Evolutionary conservation across 92 coral and sea anemone species (phyloP), one percentile per base, ranked within the genome.

Genomic region (Epizoanthus stellaris): DNA sequence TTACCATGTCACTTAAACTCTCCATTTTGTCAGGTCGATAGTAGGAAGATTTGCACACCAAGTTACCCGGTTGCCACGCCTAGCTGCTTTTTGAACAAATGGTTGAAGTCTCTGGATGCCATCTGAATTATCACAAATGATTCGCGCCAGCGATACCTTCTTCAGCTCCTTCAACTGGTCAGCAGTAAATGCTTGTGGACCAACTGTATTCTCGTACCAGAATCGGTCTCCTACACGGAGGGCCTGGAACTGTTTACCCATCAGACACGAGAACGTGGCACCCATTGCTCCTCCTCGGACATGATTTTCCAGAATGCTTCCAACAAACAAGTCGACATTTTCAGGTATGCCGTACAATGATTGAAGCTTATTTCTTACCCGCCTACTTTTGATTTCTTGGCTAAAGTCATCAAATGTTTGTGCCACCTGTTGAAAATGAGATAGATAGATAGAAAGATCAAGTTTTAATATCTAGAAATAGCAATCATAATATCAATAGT

Each of bases 201-300:
- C 83, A 2, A 4, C 56, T 19, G 19, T 62, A 70, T 79, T 79
- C 47, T 79, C 83, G 36, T 61, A 79, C 83, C 83, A 79, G 73
- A 79, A 79, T 8, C 83, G 59, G 83, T 79, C 83, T 20, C 83
- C 83, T 39, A 61, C 83, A 14, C 83, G 83, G 5, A 79, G 83
- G 34, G 71, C 83, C 21, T 63, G 23, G 60, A 79, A 79, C 72
- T 79, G 83, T 12, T 19, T 79, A 3, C 83, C 83, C 83, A 79
- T 79, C 14, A 79, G 61, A 5, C 83, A 79, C 5, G 83, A 62
- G 72, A 79, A 79, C 0, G 83, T 79, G 3, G 83, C 42, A 42
- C 83, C 83, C 83, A 79, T 79, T 5, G 72, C 67, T 15, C 59
- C 83, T 67, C 72, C 72, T 20, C 21, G 72, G 10, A 64, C 59